Evolutionary conservation across 2,113 vertebrate species (phyloP).

Genomic region (Antechinus stuartii): DNA sequence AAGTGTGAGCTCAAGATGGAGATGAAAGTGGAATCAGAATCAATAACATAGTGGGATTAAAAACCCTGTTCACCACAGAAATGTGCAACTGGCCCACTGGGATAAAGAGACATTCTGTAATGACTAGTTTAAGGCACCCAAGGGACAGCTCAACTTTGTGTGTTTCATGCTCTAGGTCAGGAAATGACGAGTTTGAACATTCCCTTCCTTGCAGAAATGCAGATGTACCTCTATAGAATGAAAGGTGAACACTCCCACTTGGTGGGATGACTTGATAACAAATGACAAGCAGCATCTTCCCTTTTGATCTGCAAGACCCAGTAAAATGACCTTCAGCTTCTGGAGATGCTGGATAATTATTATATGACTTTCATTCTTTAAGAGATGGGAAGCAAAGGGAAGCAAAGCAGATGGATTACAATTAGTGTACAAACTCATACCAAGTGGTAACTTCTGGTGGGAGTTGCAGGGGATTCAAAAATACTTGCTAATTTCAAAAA

Average conservation of each 20-base stretch:
- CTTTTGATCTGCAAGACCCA: neutral
- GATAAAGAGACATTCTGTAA: neutral
- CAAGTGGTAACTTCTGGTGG: neutral
- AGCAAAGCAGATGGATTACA: constrained; percentile 3
- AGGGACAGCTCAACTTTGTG: neutral
- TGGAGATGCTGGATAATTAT: neutral
- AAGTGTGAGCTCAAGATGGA: neutral
- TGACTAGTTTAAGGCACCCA: neutral
- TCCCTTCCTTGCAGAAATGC: neutral
- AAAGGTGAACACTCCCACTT: neutral
- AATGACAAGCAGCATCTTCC: neutral
- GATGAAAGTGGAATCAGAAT: neutral
- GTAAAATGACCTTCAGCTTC: neutral
- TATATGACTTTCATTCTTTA: neutral
- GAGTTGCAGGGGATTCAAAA: neutral
- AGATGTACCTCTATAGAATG: neutral
- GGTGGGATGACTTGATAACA: too few species aligned
- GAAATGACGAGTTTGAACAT: neutral
- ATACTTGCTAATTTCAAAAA: constrained; percentile 62
- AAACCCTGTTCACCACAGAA: neutral
- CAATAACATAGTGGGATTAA: neutral
- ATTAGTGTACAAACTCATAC: neutral
- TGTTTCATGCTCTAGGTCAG: neutral
- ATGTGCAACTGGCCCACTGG: neutral
- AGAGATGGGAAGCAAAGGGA: neutral